Conservation (phyloP, 1,140 invertebrate species). For the Holcopasites calliopsidis region DNA sequence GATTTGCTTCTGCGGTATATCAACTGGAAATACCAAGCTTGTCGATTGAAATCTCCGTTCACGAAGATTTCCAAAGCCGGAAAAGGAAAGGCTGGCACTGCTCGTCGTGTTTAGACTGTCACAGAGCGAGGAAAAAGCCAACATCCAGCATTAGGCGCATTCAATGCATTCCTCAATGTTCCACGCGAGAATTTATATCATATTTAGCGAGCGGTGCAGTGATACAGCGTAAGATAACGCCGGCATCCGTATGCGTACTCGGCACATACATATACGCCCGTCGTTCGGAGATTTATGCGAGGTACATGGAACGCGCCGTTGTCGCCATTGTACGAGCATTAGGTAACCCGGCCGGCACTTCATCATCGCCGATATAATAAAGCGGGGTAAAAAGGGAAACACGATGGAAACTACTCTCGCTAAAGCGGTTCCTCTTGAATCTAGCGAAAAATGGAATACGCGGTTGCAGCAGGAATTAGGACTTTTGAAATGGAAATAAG, state of each 20-base stretch:
- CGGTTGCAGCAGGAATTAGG: background rate
- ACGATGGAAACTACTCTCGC: background rate
- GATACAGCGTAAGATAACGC: constrained; percentile 68
- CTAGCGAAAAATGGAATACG: background rate
- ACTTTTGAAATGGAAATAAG: too few species aligned
- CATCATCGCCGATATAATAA: constrained; percentile 61
- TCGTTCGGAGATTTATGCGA: constrained; percentile 71
- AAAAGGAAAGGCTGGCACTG: background rate
- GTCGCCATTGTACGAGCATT: constrained; percentile 69
- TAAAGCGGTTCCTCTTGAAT: background rate
- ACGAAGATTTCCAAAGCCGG: background rate
- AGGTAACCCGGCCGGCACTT: constrained; percentile 65
- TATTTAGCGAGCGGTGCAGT: constrained; percentile 64
- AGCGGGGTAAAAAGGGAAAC: constrained; percentile 3
- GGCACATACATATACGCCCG: constrained; percentile 45
- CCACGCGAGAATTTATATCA: constrained; percentile 69
- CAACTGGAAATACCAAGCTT: constrained; percentile 16
- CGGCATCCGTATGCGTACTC: constrained; percentile 27
- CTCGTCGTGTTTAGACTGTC: background rate
- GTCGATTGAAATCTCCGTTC: constrained; percentile 1
- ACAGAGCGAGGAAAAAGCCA: background rate
- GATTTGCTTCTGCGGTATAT: background rate
- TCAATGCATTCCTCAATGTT: constrained; percentile 69
- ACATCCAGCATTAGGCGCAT: constrained; percentile 61
- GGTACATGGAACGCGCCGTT: constrained; percentile 58